Evolutionary conservation across 2,888 invertebrate species (phyloP).

Genomic region (Oscheius myriophilus): DNA sequence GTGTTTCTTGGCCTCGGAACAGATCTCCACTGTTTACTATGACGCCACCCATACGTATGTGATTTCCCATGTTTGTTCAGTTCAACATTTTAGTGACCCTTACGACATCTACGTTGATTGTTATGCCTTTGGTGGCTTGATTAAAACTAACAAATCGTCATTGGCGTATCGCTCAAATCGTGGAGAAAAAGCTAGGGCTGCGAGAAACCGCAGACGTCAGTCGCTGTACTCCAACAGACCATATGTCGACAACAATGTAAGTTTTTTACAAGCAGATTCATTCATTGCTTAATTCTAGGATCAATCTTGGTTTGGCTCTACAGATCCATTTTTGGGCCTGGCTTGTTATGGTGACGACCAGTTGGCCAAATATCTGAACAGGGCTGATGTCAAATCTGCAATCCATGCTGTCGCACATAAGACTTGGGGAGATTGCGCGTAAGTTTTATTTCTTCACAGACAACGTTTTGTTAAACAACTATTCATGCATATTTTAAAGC

Average conservation of each 20-base stretch:
- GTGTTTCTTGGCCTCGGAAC: conserved; percentile 1
- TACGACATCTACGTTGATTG: conserved; percentile 57
- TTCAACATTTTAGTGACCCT: conserved; percentile 24
- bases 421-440: conserved; percentile 21
- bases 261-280: neutral
- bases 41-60: conserved; percentile 11
- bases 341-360: conserved; percentile 43
- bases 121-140: conserved; percentile 27
- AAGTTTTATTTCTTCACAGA: neutral
- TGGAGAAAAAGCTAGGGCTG: conserved; percentile 11
- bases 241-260: conserved; percentile 21
- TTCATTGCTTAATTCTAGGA: conserved; percentile 1
- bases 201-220: neutral
- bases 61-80: no score
- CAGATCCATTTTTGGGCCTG: conserved; percentile 40
- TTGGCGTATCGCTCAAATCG: conserved; percentile 5
- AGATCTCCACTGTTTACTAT: neutral
- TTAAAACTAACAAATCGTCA: neutral
- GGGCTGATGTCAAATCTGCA: conserved; percentile 45
- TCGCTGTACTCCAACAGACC: neutral
- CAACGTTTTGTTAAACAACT: no score
- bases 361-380: conserved; percentile 42
- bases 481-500: neutral
- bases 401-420: conserved; percentile 31
- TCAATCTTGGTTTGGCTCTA: conserved; percentile 30